Evolutionary conservation across 2,113 vertebrate genomes (phyloP).

Genomic region (Lampris megalopsis): DNA sequence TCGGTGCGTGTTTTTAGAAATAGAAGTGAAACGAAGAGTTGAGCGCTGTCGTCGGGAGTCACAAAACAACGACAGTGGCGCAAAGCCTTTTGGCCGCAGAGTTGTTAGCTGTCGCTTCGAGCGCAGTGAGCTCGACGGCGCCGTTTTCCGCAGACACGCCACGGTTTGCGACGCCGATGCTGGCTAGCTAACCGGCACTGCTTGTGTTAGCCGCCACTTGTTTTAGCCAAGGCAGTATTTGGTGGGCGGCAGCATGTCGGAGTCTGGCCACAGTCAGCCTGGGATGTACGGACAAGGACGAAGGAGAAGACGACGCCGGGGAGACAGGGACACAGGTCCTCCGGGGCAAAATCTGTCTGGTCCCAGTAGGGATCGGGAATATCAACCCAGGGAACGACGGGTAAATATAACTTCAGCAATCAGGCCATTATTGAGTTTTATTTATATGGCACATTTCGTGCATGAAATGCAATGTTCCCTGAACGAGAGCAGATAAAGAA

Average conservation of each 20-base stretch:
- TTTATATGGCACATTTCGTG: too few species aligned
- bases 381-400: slow-evolving; percentile 86
- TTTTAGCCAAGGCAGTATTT: background rate
- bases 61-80: too few species aligned
- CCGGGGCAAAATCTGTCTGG: slow-evolving; percentile 89
- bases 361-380: slow-evolving; percentile 89
- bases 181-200: background rate
- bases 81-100: too few species aligned
- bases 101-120: background rate
- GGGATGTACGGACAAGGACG: slow-evolving; percentile 89
- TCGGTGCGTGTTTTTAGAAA: too few species aligned
- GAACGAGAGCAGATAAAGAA: too few species aligned
- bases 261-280: slow-evolving; percentile 93
- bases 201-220: too few species aligned
- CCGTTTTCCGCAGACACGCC: background rate
- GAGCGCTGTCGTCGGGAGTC: too few species aligned
- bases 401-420: slow-evolving; percentile 50
- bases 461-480: too few species aligned
- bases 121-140: background rate
- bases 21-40: too few species aligned
- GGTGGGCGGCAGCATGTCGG: slow-evolving; percentile 81
- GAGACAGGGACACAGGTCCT: slow-evolving; percentile 83
- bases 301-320: slow-evolving; percentile 85
- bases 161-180: background rate
- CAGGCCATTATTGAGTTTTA: too few species aligned